Percentiles rank a stretch among this genome's conserved stretches.
Conservation (phyloP, 2,888 invertebrate genomes). For the Hyles lineata region DNA sequence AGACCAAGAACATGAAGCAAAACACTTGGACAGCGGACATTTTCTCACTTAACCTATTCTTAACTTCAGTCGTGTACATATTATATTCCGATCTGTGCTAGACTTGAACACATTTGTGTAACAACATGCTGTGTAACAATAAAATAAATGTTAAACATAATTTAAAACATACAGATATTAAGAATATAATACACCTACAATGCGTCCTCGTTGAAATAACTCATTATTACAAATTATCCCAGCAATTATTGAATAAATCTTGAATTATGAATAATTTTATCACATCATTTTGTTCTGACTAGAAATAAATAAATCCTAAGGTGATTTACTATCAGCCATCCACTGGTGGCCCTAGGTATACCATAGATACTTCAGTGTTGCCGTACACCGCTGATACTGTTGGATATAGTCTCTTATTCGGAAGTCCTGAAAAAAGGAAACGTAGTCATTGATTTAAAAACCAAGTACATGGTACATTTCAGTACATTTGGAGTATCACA, state of each 20-base stretch:
- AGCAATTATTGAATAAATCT: not conserved
- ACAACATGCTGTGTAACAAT: not conserved
- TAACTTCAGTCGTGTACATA: not conserved
- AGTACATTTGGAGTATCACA: too few species aligned
- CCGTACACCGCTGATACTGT: conserved; percentile 99
- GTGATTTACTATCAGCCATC: conserved; percentile 90
- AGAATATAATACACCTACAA: not conserved
- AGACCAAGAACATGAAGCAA: not conserved
- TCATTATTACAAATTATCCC: not conserved
- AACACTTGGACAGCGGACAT: not conserved
- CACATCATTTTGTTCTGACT: conserved; percentile 59
- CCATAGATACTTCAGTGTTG: conserved; percentile 99
- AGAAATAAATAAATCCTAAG: conserved; percentile 44
- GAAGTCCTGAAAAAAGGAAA: conserved; percentile 88
- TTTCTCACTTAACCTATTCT: not conserved
- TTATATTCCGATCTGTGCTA: not conserved
- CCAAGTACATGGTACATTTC: too few species aligned
- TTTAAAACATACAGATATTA: not conserved
- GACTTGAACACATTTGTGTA: not conserved
- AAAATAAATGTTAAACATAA: not conserved
- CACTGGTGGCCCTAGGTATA: conserved; percentile 97
- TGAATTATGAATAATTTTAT: conserved; percentile 41
- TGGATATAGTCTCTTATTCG: conserved; percentile 96
- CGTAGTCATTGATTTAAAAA: not conserved
- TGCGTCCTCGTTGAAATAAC: not conserved